A percentile compares a stretch with the other conserved stretches of the same genome.
These are phyloP conservation scores for Protophormia terraenovae DNA, from an alignment of 2,888 invertebrate genomes.

Conservation along the genomic window DNA sequence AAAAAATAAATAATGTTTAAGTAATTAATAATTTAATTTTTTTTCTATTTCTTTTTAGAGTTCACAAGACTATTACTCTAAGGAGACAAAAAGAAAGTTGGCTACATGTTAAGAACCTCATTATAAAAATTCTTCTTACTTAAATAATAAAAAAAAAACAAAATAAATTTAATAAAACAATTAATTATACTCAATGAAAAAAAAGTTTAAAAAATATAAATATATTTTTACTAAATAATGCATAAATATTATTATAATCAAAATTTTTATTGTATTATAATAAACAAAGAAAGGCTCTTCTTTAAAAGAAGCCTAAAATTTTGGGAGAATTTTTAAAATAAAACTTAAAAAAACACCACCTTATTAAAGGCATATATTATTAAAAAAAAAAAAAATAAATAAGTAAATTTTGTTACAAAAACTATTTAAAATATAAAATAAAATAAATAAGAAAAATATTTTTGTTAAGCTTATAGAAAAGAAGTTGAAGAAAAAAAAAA, in stretches of 20 bases:
- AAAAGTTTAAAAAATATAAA: conserved; percentile 8
- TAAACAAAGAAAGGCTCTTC: conserved; percentile 27
- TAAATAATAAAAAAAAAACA: conserved; percentile 45
- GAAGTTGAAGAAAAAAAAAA: conserved; percentile 49
- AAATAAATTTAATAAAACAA: conserved; percentile 44
- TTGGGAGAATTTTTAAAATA: conserved; percentile 51
- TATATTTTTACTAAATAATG: conserved; percentile 55
- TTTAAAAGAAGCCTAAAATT: conserved; percentile 49
- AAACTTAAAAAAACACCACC: conserved; percentile 63
- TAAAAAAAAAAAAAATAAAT: conserved; percentile 10
- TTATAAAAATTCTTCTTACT: conserved; percentile 46
- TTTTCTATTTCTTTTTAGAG: conserved; percentile 71
- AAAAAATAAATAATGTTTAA: no score
- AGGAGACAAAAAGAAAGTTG: conserved; percentile 62
- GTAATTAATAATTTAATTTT: no score
- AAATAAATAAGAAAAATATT: conserved; percentile 54
- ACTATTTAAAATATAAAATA: conserved; percentile 45
- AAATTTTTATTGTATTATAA: conserved; percentile 54
- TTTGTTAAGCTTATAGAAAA: conserved; percentile 66
- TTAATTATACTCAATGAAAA: conserved; percentile 50
- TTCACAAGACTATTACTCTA: conserved; percentile 80
- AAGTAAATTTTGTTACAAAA: conserved; percentile 48
- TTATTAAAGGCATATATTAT: conserved; percentile 56
- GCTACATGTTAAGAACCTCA: conserved; percentile 49
- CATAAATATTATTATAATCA: conserved; percentile 51